These are phyloP conservation scores for Teleopsis dalmanni DNA, from an alignment of 1,140 invertebrate genomes.

Conservation along the genomic window DNA sequence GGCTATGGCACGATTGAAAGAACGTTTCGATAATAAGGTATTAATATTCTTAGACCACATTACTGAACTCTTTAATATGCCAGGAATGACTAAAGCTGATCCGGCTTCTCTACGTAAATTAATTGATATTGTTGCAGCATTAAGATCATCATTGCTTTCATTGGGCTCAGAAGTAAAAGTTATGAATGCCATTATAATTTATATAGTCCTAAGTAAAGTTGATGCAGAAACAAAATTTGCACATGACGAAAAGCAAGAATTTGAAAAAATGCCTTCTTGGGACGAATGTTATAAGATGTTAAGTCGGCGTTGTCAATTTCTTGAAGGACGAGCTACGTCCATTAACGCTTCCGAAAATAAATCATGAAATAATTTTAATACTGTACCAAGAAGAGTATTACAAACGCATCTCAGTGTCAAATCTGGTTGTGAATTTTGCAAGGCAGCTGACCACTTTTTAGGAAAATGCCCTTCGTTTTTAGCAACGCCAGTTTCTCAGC, in stretches of 20 bases:
- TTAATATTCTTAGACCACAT: conserved; percentile 10
- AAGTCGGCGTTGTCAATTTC: conserved; percentile 2
- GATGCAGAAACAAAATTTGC: neutral
- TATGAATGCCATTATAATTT: conserved; percentile 1
- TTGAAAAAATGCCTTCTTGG: neutral
- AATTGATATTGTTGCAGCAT: too few relatives aligned
- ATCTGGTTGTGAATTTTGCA: too few relatives aligned
- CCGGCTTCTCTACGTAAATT: too few relatives aligned
- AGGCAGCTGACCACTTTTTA: too few relatives aligned
- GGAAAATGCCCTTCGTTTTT: too few relatives aligned
- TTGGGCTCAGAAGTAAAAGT: too few relatives aligned
- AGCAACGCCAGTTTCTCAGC: too few relatives aligned
- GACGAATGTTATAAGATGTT: neutral
- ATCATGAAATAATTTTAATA: too few relatives aligned
- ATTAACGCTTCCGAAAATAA: too few relatives aligned
- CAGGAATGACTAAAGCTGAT: neutral
- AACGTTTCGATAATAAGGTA: conserved; percentile 9
- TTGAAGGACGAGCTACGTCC: conserved; percentile 4
- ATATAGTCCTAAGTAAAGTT: conserved; percentile 1
- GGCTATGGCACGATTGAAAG: conserved; percentile 3
- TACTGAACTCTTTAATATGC: neutral
- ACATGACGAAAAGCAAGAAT: conserved; percentile 5
- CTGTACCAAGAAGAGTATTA: too few relatives aligned
- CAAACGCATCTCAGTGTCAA: too few relatives aligned
- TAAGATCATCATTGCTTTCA: too few relatives aligned